Conservation (phyloP, 2,888 invertebrate species). For the Meteorus cinctellus region DNA sequence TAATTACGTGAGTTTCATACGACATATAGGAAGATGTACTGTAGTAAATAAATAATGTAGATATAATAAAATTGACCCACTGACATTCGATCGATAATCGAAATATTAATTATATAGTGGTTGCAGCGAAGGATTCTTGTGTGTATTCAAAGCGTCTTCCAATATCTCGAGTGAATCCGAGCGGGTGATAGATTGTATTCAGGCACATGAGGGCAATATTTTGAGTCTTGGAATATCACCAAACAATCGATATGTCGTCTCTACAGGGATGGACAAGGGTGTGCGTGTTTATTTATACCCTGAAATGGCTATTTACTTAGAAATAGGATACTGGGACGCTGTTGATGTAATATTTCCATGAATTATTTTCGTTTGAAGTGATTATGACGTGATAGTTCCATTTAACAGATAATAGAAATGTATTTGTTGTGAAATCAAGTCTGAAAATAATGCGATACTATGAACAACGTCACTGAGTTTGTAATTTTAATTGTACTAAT, state of each 20-base stretch:
- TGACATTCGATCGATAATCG: background rate
- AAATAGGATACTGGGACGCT: constrained; percentile 52
- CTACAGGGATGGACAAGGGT: constrained; percentile 46
- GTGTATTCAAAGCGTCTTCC: constrained; percentile 40
- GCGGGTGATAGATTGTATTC: constrained; percentile 13
- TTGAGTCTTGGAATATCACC: constrained; percentile 57
- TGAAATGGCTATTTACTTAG: constrained; percentile 37
- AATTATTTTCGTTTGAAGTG: background rate
- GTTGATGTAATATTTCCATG: constrained; percentile 51
- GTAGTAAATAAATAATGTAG: background rate
- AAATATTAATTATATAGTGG: constrained; percentile 51
- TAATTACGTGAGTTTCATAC: constrained; percentile 57
- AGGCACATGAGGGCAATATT: constrained; percentile 37
- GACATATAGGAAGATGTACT: background rate
- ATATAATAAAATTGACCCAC: background rate
- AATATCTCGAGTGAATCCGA: constrained; percentile 11
- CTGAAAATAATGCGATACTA: no score
- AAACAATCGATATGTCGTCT: constrained; percentile 57
- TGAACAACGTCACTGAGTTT: no score
- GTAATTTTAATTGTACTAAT: no score
- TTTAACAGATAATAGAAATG: no score
- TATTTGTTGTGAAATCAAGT: no score
- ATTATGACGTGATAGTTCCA: no score
- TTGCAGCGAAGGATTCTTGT: constrained; percentile 51
- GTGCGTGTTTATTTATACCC: constrained; percentile 57